A percentile compares a stretch with the other conserved stretches of the same genome.
Evolutionary conservation across 2,797 vertebrate genomes (phyloP).

Genomic region (Melanotaenia trifasciata): DNA sequence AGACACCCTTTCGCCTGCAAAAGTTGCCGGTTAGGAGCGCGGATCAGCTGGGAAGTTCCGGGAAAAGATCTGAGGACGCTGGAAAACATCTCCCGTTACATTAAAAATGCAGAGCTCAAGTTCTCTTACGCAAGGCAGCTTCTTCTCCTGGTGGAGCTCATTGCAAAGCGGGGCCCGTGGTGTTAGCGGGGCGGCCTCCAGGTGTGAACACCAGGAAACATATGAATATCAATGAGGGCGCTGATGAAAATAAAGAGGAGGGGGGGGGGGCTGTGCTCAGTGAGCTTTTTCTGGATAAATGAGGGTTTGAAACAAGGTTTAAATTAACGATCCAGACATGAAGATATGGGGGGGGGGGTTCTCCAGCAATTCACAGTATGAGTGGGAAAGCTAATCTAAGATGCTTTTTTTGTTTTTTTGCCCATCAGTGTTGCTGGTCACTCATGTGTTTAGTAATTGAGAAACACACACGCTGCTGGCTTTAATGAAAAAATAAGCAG

Average conservation of each 20-base stretch:
- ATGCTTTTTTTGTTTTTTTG: slow-evolving; percentile 17
- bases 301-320: slow-evolving; percentile 63
- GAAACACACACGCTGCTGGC: slow-evolving; percentile 53
- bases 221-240: slow-evolving; percentile 72
- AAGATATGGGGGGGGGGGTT: not conserved
- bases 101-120: slow-evolving; percentile 4
- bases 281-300: slow-evolving; percentile 53
- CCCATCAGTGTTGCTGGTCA: slow-evolving; percentile 66
- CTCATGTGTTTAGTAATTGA: slow-evolving; percentile 72
- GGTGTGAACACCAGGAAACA: slow-evolving; percentile 59
- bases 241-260: slow-evolving; percentile 43
- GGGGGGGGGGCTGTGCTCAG: slow-evolving; percentile 20
- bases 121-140: slow-evolving; percentile 49
- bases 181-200: slow-evolving; percentile 47
- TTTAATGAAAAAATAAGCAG: slow-evolving; percentile 72
- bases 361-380: slow-evolving; percentile 43
- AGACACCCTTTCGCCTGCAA: slow-evolving; percentile 11
- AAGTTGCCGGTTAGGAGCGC: slow-evolving; percentile 2
- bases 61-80: slow-evolving; percentile 1
- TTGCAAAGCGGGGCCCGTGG: slow-evolving; percentile 6
- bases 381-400: slow-evolving; percentile 35
- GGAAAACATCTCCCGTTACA: not conserved
- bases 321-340: slow-evolving; percentile 62
- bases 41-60: slow-evolving; percentile 11
- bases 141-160: not conserved